These are phyloP conservation scores for Pedicia rivosa DNA, from an alignment of 2,888 invertebrate species.

Conservation along the genomic window DNA sequence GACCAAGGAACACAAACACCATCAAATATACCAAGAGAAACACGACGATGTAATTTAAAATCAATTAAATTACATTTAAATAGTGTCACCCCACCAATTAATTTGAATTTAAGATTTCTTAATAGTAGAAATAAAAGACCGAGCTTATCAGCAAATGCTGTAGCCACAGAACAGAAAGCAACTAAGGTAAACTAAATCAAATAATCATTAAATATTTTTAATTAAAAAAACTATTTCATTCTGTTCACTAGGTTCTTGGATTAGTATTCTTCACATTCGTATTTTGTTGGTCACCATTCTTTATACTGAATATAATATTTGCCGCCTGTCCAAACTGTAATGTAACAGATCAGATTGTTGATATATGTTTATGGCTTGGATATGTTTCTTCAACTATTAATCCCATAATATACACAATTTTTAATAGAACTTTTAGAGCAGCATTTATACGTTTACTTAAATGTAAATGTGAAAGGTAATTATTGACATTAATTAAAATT, in stretches of 20 bases:
- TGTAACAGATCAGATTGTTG: slow-evolving; percentile 50
- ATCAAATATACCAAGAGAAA: slow-evolving; percentile 51
- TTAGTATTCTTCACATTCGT: slow-evolving; percentile 87
- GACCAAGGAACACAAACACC: slow-evolving; percentile 60
- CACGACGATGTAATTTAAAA: slow-evolving; percentile 40
- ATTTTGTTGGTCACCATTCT: slow-evolving; percentile 87
- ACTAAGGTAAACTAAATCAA: slow-evolving; percentile 41
- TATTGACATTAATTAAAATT: slow-evolving; percentile 8
- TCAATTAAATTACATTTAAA: slow-evolving; percentile 44
- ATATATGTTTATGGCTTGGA: slow-evolving; percentile 80
- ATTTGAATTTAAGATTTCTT: slow-evolving; percentile 46
- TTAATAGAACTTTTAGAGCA: slow-evolving; percentile 77
- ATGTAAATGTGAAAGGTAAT: slow-evolving; percentile 60
- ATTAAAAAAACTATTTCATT: neutral
- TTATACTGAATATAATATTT: slow-evolving; percentile 71
- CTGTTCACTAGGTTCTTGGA: slow-evolving; percentile 44
- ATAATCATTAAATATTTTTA: neutral
- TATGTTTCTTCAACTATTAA: slow-evolving; percentile 87
- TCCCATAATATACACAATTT: slow-evolving; percentile 86
- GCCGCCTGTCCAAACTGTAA: slow-evolving; percentile 68
- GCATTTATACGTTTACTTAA: slow-evolving; percentile 62
- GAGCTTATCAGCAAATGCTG: slow-evolving; percentile 59
- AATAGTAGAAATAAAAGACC: slow-evolving; percentile 53
- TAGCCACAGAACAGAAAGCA: slow-evolving; percentile 88
- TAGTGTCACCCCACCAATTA: slow-evolving; percentile 41